Base-by-base conservation (phyloP, 2,797 vertebrate species). In the Euthynnus affinis region DNA sequence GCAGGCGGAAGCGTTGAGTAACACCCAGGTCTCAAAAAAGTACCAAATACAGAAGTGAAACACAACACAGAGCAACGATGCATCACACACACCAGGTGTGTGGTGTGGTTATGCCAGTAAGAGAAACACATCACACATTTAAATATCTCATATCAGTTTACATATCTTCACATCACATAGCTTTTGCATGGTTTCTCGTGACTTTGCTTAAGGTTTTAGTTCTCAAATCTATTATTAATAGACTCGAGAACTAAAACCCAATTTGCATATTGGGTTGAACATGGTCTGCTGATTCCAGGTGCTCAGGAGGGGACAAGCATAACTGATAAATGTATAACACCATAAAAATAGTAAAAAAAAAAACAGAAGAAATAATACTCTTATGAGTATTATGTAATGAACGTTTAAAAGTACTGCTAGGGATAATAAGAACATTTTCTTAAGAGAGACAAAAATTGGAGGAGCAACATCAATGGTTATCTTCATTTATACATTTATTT, bases 41-140 rank as follows among this genome's bases (percentile, higher is more conserved):
- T 17, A 37, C 58, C 29, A 42, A 76, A 83, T 46, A 49, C 72
- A 91, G 92, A 94, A 93, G 83, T 90, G 92, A 93, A 91, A 93
- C 77, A n/a, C 9, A 5, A 32, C 40, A 17, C 59, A 49, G 71
- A 76, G 78, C 86, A 87, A 85, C 61, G n/a, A 62, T 76, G 90
- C 91, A 59, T 88, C 34, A 75, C 88, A 73, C 51, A 81, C 69
- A 71, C 15, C 92, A 92, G 93, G 88, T 94, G 93, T 79, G 77
- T 83, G 74, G 70, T 20, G 72, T 23, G 34, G 56, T 82, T 73
- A 58, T 78, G 59, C 72, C 88, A 85, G 86, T 76, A 82, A 90
- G 48, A 65, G 73, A 83, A 85, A 73, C 75, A 52, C 25, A 62
- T 10, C 27, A 1, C 23, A 77, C 34, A 91, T 92, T 91, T 87